Conservation (phyloP, 2,797 vertebrate genomes). For the Falco cherrug region DNA sequence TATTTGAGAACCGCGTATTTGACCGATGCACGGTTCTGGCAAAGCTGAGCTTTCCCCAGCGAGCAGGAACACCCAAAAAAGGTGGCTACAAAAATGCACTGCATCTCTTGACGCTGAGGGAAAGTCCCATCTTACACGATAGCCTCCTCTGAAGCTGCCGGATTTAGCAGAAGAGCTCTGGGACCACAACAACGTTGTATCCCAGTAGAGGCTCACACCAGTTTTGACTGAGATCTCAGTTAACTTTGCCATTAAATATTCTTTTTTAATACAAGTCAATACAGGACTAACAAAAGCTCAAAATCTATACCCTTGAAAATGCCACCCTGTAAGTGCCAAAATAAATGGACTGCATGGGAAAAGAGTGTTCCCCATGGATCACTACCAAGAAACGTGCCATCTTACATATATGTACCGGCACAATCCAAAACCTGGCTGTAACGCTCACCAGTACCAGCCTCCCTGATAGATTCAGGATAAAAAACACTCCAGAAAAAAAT, state of each 20-base stretch:
- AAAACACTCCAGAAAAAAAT: background rate
- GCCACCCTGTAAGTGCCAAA: background rate
- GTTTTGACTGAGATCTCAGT: background rate
- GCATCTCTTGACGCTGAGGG: background rate
- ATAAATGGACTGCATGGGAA: rapidly evolving
- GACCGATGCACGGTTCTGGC: background rate
- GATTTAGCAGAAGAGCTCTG: background rate
- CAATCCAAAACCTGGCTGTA: background rate
- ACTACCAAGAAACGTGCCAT: background rate
- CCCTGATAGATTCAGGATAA: background rate
- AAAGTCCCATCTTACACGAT: background rate
- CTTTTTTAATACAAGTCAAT: background rate
- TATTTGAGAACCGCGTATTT: background rate
- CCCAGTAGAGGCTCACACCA: background rate
- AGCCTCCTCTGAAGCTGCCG: background rate
- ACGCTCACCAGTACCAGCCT: background rate
- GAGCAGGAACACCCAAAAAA: background rate
- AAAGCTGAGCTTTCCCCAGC: background rate
- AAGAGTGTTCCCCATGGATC: background rate
- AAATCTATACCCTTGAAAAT: background rate
- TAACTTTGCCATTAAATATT: background rate
- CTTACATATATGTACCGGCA: background rate
- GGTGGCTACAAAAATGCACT: background rate
- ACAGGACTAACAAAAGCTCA: background rate
- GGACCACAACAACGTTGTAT: background rate